phyloP scores from a whole-genome alignment of 1,140 invertebrate species.

The Ptiloglossa arizonensis region DNA sequence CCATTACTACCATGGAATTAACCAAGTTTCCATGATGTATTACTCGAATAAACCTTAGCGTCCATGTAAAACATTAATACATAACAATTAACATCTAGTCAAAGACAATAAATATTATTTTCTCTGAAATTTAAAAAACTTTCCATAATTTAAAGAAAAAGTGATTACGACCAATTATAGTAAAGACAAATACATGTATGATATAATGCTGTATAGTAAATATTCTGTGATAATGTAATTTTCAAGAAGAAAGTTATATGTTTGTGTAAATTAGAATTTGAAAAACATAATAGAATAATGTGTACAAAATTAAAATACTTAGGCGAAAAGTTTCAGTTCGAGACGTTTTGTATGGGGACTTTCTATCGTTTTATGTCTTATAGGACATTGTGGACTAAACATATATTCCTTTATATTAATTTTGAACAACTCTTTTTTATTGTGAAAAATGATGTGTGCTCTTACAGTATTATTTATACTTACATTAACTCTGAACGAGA shows the following conservation, averaged over 20 bases:
- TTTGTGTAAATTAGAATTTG: constrained; percentile 48
- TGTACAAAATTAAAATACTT: constrained; percentile 23
- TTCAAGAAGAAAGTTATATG: constrained; percentile 62
- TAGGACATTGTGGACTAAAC: constrained; percentile 7
- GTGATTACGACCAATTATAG: constrained; percentile 59
- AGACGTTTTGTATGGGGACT: constrained; percentile 28
- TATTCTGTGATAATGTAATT: constrained; percentile 59
- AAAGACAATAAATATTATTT: constrained; percentile 53
- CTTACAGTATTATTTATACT: not conserved
- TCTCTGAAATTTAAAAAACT: constrained; percentile 82
- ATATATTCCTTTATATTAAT: constrained; percentile 3
- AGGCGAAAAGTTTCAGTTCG: not conserved
- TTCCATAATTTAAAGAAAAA: constrained; percentile 83
- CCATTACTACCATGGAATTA: not conserved
- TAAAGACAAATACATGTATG: constrained; percentile 87
- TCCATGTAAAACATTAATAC: constrained; percentile 10
- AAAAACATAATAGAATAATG: constrained; percentile 21
- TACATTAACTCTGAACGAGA: not conserved
- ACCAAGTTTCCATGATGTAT: constrained; percentile 69
- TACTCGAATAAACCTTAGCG: constrained; percentile 83
- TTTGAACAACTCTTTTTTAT: not conserved
- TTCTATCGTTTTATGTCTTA: not conserved
- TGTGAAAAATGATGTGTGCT: not conserved
- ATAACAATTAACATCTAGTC: constrained; percentile 32
- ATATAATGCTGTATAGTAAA: constrained; percentile 82